phyloP scores from a whole-genome alignment of 35 echinoderm and acorn worm genomes.

The Acanthaster planci region DNA sequence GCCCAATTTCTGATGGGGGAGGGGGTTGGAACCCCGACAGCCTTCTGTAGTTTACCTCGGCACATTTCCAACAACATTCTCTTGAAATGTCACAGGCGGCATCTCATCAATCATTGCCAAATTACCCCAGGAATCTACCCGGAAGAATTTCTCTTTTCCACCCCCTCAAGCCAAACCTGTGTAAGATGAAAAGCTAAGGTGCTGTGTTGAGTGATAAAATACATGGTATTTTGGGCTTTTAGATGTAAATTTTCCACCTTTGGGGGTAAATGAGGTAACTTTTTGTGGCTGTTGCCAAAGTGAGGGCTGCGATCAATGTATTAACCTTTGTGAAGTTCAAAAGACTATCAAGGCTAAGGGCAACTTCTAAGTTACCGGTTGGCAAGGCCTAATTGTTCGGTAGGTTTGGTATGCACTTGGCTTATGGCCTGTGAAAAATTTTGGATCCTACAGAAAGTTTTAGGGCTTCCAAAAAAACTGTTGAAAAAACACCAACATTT shows the following conservation, averaged over 20 bases:
- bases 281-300: not conserved
- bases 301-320: not conserved
- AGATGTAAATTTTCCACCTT: no score
- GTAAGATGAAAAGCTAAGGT: not conserved
- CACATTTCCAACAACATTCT: no score
- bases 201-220: conserved; percentile 17
- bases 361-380: no score
- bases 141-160: conserved; percentile 14
- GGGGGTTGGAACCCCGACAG: not conserved
- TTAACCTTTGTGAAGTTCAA: not conserved
- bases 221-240: not conserved
- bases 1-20: not conserved
- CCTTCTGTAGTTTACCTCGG: not conserved
- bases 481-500: no score
- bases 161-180: not conserved
- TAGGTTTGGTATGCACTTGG: no score
- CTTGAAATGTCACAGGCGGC: not conserved
- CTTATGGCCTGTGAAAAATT: no score
- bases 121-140: conserved; percentile 13
- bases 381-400: no score
- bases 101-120: conserved; percentile 11
- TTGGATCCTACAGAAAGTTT: no score
- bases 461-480: no score
- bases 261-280: no score
- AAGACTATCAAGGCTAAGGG: not conserved